Percentiles rank a stretch among this genome's conserved stretches.
phyloP scores from a whole-genome alignment of 2,113 vertebrate genomes.

The Hyla sarda region DNA sequence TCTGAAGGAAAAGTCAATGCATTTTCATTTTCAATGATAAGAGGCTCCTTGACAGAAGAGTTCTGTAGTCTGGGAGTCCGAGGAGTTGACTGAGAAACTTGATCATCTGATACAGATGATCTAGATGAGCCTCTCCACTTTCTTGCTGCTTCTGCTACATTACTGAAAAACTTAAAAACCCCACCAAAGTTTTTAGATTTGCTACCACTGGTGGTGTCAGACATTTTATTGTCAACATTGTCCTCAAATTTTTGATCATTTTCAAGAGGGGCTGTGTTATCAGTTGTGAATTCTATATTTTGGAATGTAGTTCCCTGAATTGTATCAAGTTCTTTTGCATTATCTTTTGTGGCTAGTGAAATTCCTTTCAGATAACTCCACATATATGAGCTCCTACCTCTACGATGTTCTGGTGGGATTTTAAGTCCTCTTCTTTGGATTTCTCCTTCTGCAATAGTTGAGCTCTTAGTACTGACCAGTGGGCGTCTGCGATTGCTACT shows the following conservation, averaged over 20 bases:
- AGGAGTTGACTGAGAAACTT: slow-evolving; percentile 67
- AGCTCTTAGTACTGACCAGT: slow-evolving; percentile 73
- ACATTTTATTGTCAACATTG: slow-evolving; percentile 66
- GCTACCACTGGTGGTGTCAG: slow-evolving; percentile 62
- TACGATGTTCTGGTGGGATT: slow-evolving; percentile 71
- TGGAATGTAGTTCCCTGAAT: slow-evolving; percentile 77
- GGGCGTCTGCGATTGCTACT: slow-evolving; percentile 71
- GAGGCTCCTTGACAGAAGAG: slow-evolving; percentile 59
- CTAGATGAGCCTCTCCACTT: slow-evolving; percentile 83
- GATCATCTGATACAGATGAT: slow-evolving; percentile 78
- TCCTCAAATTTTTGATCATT: slow-evolving; percentile 77
- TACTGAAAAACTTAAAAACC: slow-evolving; percentile 84
- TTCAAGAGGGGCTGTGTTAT: slow-evolving; percentile 72
- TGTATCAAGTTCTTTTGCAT: slow-evolving; percentile 74
- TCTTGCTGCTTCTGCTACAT: slow-evolving; percentile 80
- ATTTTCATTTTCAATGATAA: slow-evolving; percentile 69
- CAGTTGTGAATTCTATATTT: slow-evolving; percentile 74
- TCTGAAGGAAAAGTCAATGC: slow-evolving; percentile 63
- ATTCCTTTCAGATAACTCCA: slow-evolving; percentile 89
- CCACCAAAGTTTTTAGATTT: slow-evolving; percentile 82
- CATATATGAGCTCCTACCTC: slow-evolving; percentile 78
- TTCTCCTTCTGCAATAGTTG: slow-evolving; percentile 69
- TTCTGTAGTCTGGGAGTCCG: slow-evolving; percentile 63
- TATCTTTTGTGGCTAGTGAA: slow-evolving; percentile 77
- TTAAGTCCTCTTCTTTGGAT: slow-evolving; percentile 69